Evolutionary conservation across 2,113 vertebrate genomes (phyloP), one percentile per base, ranked within the genome.

Genomic region (Natator depressus): DNA sequence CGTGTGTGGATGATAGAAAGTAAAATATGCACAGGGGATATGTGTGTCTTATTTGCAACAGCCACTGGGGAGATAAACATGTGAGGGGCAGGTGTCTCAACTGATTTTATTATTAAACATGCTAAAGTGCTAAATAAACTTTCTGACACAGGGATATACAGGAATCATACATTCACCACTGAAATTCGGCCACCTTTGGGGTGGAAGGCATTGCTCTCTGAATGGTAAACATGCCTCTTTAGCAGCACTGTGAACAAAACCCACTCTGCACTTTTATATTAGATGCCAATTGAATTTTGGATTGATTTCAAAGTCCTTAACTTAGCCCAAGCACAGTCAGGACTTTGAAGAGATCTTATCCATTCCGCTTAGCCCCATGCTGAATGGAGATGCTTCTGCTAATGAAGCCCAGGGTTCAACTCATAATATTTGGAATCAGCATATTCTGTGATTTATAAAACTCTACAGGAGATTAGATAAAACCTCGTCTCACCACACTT

Each of bases 171-270:
- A 13, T n/a, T 62, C 24, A 20, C 47, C 3, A 24, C 6, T 3
- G 35, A 65, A 55, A 87, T 0, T 2, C 62, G 1, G 0, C 4
- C 14, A 2, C 54, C 76, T 88, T 38, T 42, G 85, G 51, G 35
- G 3, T 16, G 65, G 24, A 59, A 69, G 69, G 13, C 1, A 19
- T 85, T 90, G 59, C 42, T 78, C 1, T 46, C 4, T 78, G 42
- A 14, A 47, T 8, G 3, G 84, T 95, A 89, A 50, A 50, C 5
- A 12, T 4, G 0, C 0, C 1, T 89, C 38, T 84, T 80, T 50
- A 51, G 5, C 35, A 31, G 31, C 42, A 25, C 31, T 46, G 72
- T 46, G 72, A 76, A 76, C 11, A 42, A 24, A 46, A 76, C n/a
- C 9, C 72, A 46, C 17, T n/a, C 38, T 42, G 72, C 22, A 46